A percentile compares a stretch with the other conserved stretches of the same genome.
These are phyloP conservation scores for Drosophila percnosoma DNA, from an alignment of 2,888 invertebrate species.

Conservation along the genomic window DNA sequence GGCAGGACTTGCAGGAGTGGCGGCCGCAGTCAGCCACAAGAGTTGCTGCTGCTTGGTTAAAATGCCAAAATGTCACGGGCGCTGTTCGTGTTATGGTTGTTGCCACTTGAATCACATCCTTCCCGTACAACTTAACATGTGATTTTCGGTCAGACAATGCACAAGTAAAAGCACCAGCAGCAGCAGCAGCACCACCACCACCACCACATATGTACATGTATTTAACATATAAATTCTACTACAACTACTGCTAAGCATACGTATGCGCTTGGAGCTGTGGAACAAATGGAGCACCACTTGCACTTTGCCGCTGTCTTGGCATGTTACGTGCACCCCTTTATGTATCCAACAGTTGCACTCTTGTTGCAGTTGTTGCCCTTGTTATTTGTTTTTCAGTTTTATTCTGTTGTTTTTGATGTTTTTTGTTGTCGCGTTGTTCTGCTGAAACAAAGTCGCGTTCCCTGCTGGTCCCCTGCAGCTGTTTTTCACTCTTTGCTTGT, in stretches of 20 bases:
- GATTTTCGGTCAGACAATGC: constrained; percentile 79
- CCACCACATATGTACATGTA: constrained; percentile 27
- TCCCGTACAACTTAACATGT: constrained; percentile 83
- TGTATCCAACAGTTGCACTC: constrained; percentile 42
- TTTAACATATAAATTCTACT: constrained; percentile 9
- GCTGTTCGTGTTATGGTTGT: constrained; percentile 41
- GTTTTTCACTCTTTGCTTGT: constrained; percentile 18
- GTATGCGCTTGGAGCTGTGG: constrained; percentile 14
- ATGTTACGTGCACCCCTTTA: constrained; percentile 66
- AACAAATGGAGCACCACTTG: constrained; percentile 34
- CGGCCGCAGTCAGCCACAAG: constrained; percentile 15
- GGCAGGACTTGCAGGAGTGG: background rate
- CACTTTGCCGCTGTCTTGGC: constrained; percentile 74
- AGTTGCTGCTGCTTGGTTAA: constrained; percentile 28
- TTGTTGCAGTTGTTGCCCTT: constrained; percentile 29
- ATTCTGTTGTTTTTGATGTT: constrained; percentile 35
- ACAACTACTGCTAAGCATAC: constrained; percentile 8
- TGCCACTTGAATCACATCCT: constrained; percentile 84
- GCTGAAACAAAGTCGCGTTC: constrained; percentile 67
- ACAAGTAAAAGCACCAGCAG: constrained; percentile 40
- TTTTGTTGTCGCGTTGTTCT: constrained; percentile 53
- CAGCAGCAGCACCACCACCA: constrained; percentile 29
- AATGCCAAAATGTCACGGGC: constrained; percentile 66
- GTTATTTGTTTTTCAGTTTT: constrained; percentile 25
- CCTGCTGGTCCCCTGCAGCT: constrained; percentile 21